These are phyloP conservation scores for Molossus alvarezi DNA, from an alignment of 2,797 vertebrate species.

Conservation along the genomic window DNA sequence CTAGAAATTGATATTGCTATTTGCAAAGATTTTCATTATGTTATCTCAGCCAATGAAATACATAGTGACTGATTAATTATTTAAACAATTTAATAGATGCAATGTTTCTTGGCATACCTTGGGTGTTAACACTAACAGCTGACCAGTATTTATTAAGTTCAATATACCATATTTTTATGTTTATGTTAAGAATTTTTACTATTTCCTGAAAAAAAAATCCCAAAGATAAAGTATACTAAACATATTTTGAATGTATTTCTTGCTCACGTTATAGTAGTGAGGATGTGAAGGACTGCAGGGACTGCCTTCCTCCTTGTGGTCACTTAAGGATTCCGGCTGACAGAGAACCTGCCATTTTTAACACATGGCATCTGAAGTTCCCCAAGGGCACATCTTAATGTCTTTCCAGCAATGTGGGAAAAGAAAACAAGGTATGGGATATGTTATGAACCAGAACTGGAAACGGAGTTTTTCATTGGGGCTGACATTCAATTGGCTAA, in stretches of 20 bases:
- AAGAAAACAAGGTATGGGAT: background rate
- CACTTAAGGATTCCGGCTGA: background rate
- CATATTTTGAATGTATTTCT: background rate
- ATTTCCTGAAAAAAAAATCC: background rate
- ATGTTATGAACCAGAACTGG: background rate
- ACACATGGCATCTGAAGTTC: background rate
- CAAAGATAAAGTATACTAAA: background rate
- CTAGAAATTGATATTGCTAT: background rate
- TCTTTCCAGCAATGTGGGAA: background rate
- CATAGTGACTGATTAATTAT: background rate
- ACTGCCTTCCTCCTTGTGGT: background rate
- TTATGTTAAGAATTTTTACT: background rate
- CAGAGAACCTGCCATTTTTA: background rate
- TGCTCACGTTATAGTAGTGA: background rate
- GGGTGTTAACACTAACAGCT: background rate
- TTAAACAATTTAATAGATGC: background rate
- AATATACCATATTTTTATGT: background rate
- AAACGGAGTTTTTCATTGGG: background rate
- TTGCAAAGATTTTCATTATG: background rate
- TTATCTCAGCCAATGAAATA: background rate
- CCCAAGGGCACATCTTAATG: background rate
- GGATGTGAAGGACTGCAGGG: fast-evolving
- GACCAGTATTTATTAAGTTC: background rate
- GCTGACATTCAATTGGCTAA: background rate
- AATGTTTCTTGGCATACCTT: background rate